Base-by-base conservation (phyloP, 1,140 invertebrate genomes). In the Penaeus vannamei region DNA sequence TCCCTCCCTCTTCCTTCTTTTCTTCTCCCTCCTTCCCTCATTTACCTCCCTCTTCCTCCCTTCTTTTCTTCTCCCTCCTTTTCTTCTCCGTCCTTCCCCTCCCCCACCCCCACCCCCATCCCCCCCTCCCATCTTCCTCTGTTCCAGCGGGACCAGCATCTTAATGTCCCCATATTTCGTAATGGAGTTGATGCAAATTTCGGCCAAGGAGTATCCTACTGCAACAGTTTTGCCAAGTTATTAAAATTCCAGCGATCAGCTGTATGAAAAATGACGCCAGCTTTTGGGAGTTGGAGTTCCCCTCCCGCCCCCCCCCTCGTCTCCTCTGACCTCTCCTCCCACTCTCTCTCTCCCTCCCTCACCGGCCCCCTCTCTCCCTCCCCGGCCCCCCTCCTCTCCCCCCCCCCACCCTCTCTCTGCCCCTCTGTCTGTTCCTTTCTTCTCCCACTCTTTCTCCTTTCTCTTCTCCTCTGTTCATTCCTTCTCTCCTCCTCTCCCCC, bases 121-220 rank as follows among this genome's bases (percentile, higher is more conserved):
- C 69, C 66, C 46, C 84, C 66, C 29, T 12, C 61, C 1, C 17
- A 12, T 23, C 20, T 53, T 53, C n/a, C 46, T 29, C 66, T 22
- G 14, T 46, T 53, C 72, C 64, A 61, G 10, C 46, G n/a, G 22
- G 42, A 46, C 46, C 64, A 42, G 53, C 72, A 76, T 66, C 61
- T 85, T 85, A 85, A 85, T 85, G 86, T 46, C 66, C 69, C 86
- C 86, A 88, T 88, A 88, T 88, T 88, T 88, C 86, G 86, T 88
- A 88, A 88, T 88, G 86, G 86, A 88, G 64, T 88, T 88, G 77
- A 88, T 88, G 86, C 86, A 88, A 88, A 88, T 88, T 88, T 84
- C 59, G 86, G 80, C 86, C 86, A 88, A 77, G 76, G 86, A 88
- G 86, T 88, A 88, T 88, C 86, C 80, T 88, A 88, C 86, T 83